phyloP scores from a whole-genome alignment of 2,113 vertebrate species.

The Haemorhous mexicanus region DNA sequence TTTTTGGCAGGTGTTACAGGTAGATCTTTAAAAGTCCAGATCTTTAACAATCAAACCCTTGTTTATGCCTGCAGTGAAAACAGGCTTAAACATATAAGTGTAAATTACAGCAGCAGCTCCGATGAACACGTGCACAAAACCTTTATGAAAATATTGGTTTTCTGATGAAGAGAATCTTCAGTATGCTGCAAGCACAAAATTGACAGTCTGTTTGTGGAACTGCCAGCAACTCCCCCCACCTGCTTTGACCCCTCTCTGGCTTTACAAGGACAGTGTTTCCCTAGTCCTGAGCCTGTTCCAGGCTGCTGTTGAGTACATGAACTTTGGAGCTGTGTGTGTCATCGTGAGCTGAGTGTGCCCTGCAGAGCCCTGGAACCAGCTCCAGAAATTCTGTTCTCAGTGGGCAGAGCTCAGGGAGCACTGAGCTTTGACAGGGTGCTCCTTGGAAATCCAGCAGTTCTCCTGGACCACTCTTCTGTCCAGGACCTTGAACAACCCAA shows the following conservation, averaged over 20 bases:
- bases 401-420: not conserved
- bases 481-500: not conserved
- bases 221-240: not conserved
- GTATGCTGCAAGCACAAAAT: not conserved
- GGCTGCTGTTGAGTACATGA: accelerated
- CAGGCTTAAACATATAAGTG: not conserved
- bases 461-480: not conserved
- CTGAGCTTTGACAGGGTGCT: not conserved
- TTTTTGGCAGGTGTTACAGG: not conserved
- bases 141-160: not conserved
- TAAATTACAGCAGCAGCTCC: not conserved
- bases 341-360: not conserved
- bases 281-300: not conserved
- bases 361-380: not conserved
- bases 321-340: accelerated
- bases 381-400: not conserved
- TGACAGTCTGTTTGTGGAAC: not conserved
- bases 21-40: not conserved
- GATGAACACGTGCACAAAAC: not conserved
- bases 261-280: not conserved
- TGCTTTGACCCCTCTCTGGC: not conserved
- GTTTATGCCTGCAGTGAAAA: not conserved
- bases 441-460: not conserved
- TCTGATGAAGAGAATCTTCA: not conserved
- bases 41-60: not conserved